phyloP scores from a whole-genome alignment of 2,113 vertebrate genomes.

The Odontesthes bonariensis region DNA sequence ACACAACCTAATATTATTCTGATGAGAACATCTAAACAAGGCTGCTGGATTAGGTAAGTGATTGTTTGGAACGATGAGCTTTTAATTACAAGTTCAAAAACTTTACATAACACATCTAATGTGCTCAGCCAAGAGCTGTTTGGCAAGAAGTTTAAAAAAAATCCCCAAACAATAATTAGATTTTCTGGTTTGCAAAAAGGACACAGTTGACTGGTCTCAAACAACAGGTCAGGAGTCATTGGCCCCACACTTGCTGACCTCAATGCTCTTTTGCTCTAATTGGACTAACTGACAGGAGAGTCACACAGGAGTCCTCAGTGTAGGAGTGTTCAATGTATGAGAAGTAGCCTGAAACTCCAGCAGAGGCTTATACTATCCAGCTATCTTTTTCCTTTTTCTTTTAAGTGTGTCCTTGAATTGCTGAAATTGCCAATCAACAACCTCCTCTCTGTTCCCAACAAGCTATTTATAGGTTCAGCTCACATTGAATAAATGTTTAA shows the following conservation, averaged over 20 bases:
- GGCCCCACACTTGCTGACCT: slow-evolving; percentile 28
- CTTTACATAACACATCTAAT: slow-evolving; percentile 48
- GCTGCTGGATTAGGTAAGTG: slow-evolving; percentile 25
- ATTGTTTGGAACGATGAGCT: slow-evolving; percentile 56
- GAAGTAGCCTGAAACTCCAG: slow-evolving; percentile 22
- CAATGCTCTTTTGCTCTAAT: slow-evolving; percentile 15
- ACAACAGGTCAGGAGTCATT: slow-evolving; percentile 56
- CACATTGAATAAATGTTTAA: slow-evolving; percentile 63
- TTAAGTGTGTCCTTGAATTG: slow-evolving; percentile 28
- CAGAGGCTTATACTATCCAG: background rate
- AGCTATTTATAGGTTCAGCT: slow-evolving; percentile 57
- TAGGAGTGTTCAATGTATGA: slow-evolving; percentile 19
- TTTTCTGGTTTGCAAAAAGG: slow-evolving; percentile 51
- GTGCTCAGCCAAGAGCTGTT: slow-evolving; percentile 45
- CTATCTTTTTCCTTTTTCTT: background rate
- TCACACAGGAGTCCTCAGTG: slow-evolving; percentile 31
- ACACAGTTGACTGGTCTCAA: slow-evolving; percentile 50
- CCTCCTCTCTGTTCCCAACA: slow-evolving; percentile 45
- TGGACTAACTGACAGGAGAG: slow-evolving; percentile 28
- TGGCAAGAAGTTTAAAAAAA: slow-evolving; percentile 27
- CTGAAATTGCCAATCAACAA: slow-evolving; percentile 37
- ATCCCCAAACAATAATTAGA: slow-evolving; percentile 44
- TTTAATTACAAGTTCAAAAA: slow-evolving; percentile 61
- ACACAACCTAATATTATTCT: slow-evolving; percentile 46
- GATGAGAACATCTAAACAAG: slow-evolving; percentile 42